A percentile compares a stretch with the other conserved stretches of the same genome.
These are phyloP conservation scores for Pyrgus malvae DNA, from an alignment of 2,888 invertebrate genomes.

Conservation along the genomic window DNA sequence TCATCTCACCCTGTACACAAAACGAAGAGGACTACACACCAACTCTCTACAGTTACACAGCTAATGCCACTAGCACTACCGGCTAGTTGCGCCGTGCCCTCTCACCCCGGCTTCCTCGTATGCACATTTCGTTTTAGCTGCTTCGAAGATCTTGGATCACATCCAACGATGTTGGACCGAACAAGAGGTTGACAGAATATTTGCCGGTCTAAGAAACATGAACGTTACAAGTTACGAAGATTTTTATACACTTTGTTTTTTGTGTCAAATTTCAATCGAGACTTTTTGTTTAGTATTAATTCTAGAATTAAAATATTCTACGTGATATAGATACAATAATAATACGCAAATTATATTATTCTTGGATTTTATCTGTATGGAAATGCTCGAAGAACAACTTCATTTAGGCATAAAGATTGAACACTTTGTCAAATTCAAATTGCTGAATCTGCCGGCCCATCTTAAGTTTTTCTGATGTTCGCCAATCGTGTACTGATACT, in stretches of 20 bases:
- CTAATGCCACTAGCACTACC: constrained; percentile 45
- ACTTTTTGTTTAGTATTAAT: neutral
- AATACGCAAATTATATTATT: neutral
- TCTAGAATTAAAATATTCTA: neutral
- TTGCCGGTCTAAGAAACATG: constrained; percentile 3
- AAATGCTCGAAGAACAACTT: neutral
- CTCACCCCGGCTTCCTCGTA: constrained; percentile 1
- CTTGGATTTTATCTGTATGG: neutral
- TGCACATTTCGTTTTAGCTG: constrained; percentile 7
- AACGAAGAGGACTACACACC: constrained; percentile 54
- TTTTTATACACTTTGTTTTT: neutral
- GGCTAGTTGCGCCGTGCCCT: constrained; percentile 52
- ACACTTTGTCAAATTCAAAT: neutral
- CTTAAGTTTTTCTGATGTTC: constrained; percentile 8
- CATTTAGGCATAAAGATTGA: neutral
- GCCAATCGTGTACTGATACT: constrained; percentile 14
- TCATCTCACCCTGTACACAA: constrained; percentile 1
- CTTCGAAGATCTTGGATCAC: neutral
- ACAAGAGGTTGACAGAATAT: constrained; percentile 3
- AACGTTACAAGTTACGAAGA: constrained; percentile 6
- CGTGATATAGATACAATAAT: neutral
- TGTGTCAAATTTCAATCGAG: constrained; percentile 13
- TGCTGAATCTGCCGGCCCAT: neutral
- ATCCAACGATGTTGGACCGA: neutral
- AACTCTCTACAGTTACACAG: constrained; percentile 44